Evolutionary conservation across 2,113 vertebrate genomes (phyloP).

Genomic region (Silurus meridionalis): DNA sequence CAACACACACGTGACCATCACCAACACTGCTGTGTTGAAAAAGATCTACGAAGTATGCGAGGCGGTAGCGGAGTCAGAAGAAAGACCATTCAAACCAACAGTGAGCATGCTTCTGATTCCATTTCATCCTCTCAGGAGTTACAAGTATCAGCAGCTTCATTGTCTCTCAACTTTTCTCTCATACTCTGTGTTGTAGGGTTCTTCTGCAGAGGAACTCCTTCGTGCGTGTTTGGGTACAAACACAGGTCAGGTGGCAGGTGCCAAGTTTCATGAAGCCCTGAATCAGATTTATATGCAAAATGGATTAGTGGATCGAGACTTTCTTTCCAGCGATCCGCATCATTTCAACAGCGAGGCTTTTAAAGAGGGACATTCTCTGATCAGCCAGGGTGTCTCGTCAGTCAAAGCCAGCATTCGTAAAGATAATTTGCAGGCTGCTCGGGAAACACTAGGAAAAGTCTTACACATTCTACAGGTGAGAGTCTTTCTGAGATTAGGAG

Average conservation of each 20-base stretch:
- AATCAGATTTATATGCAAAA: slow-evolving; percentile 70
- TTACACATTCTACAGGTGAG: slow-evolving; percentile 73
- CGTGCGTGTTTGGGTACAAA: slow-evolving; percentile 69
- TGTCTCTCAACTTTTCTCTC: not conserved
- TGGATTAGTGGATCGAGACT: slow-evolving; percentile 63
- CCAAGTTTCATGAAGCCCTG: slow-evolving; percentile 67
- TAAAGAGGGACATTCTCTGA: slow-evolving; percentile 60
- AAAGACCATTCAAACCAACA: slow-evolving; percentile 66
- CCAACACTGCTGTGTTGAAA: slow-evolving; percentile 58
- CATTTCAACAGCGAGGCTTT: slow-evolving; percentile 74
- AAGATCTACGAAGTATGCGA: slow-evolving; percentile 62
- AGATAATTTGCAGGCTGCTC: slow-evolving; percentile 66
- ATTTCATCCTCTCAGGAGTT: not conserved
- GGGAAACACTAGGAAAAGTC: slow-evolving; percentile 67
- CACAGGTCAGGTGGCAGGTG: slow-evolving; percentile 66
- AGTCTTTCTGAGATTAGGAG: not conserved
- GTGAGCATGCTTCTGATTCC: slow-evolving; percentile 48
- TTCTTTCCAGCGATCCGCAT: slow-evolving; percentile 60
- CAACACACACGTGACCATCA: slow-evolving; percentile 68
- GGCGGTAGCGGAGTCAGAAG: slow-evolving; percentile 58
- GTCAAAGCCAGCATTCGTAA: slow-evolving; percentile 63
- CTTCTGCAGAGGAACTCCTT: slow-evolving; percentile 66
- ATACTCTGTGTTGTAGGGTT: slow-evolving; percentile 57
- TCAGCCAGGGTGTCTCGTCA: slow-evolving; percentile 55
- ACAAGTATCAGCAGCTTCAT: not conserved